A percentile compares a stretch with the other conserved stretches of the same genome.
Conservation (phyloP, 2,113 vertebrate species). For the Salvelinus namaycush region DNA sequence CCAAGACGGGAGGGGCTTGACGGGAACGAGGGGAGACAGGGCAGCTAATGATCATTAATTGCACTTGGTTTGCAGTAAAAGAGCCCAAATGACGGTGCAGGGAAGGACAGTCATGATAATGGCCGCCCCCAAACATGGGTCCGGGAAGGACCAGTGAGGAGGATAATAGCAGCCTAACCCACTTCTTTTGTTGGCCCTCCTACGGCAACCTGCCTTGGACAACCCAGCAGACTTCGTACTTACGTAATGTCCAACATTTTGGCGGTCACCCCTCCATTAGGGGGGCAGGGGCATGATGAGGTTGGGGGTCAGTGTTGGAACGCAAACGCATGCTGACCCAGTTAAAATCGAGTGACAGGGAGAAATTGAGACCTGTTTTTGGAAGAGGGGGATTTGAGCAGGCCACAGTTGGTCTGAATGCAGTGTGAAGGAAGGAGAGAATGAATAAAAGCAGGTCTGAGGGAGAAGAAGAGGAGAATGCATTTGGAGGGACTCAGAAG, state of each 20-base stretch:
- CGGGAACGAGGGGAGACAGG: slow-evolving; percentile 85
- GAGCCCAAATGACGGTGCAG: slow-evolving; percentile 78
- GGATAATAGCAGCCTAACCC: slow-evolving; percentile 69
- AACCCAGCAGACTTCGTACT: slow-evolving; percentile 57
- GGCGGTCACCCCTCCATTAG: slow-evolving; percentile 49
- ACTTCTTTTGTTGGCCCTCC: slow-evolving; percentile 61
- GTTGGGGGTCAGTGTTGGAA: background rate
- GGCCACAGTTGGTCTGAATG: no score
- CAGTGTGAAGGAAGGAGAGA: no score
- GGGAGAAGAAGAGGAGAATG: no score
- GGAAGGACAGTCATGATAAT: slow-evolving; percentile 78
- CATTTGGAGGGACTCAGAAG: no score
- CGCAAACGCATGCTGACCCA: no score
- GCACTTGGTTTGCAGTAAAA: slow-evolving; percentile 84
- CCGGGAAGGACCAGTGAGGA: slow-evolving; percentile 31
- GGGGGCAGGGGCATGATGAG: slow-evolving; percentile 1
- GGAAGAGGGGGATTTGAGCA: no score
- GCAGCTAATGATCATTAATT: slow-evolving; percentile 98
- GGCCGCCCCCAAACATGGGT: slow-evolving; percentile 42
- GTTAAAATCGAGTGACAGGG: no score
- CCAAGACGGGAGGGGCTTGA: slow-evolving; percentile 83
- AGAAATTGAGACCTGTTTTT: no score
- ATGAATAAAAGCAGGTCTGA: no score
- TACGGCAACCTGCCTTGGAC: slow-evolving; percentile 44
- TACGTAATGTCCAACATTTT: slow-evolving; percentile 69